Evolutionary conservation across 1,140 invertebrate genomes (phyloP), one percentile per base, ranked within the genome.

Genomic region (Cotesia typhae): DNA sequence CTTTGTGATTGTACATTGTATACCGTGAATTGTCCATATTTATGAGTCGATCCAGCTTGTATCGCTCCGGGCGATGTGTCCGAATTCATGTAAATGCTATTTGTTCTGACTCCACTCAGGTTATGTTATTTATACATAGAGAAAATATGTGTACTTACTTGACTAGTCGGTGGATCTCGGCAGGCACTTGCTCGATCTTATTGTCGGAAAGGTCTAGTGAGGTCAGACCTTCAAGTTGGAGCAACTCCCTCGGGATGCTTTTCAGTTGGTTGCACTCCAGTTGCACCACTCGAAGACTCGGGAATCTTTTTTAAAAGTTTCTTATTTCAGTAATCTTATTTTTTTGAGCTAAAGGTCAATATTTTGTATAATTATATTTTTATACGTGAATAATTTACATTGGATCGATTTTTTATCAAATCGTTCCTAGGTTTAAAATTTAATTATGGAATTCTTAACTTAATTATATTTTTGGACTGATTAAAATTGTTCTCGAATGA

Each of bases 141-240:
- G 5, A 38, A 12, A 14, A 14, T 66, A 2, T 66, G n/a, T 81
- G 37, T 75, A 89, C 91, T 90, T 86, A 93, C 92, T 91, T 90
- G 77, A 87, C 83, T 60, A 93, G 85, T 64, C 86, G 86, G 75
- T 84, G 86, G 76, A 93, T 91, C 79, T 90, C 90, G 35, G 87
- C 80, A 1, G 92, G 91, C 64, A 93, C 77, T 67, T 88, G 85
- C 63, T 87, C 80, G 52, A 94, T 89, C 74, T 88, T 88, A 79
- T 94, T 94, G 80, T 92, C 89, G 41, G 91, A 91, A n/a, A 94
- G 82, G 82, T 94, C 91, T 60, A 94, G 87, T 53, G 88, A 87
- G n/a, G 88, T 89, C 57, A 93, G 81, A 1, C 88, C 81, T 2
- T 82, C 83, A 35, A 93, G 82, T 59, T 87, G 83, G 75, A 92